Conservation (phyloP, 2,888 invertebrate genomes). For the Cerastis rubricosa region DNA sequence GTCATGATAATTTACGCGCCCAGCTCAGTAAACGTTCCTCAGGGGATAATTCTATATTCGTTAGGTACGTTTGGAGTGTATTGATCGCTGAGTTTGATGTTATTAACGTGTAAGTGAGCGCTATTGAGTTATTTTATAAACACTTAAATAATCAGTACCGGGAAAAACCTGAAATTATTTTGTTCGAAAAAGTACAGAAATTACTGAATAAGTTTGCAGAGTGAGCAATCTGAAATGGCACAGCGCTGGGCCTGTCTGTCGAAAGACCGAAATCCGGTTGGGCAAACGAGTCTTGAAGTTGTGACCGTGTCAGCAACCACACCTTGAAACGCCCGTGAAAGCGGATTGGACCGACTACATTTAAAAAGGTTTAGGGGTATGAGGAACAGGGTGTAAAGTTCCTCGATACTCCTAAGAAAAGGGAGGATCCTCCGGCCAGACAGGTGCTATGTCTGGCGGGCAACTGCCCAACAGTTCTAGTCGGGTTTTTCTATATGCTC, state of each 20-base stretch:
- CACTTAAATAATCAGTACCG: background rate
- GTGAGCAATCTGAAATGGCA: background rate
- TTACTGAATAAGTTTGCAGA: background rate
- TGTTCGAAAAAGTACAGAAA: background rate
- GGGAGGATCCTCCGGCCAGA: too few relatives aligned
- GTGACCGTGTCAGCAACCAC: background rate
- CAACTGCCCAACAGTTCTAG: too few relatives aligned
- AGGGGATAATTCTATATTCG: slow-evolving; percentile 20
- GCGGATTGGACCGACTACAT: background rate
- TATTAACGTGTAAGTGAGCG: background rate
- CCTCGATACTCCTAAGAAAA: too few relatives aligned
- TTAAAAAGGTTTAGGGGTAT: too few relatives aligned
- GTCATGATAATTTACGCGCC: slow-evolving; percentile 54
- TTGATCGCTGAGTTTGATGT: background rate
- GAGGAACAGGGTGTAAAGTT: too few relatives aligned
- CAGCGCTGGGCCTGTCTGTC: background rate
- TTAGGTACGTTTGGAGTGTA: slow-evolving; percentile 4
- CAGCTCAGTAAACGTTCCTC: slow-evolving; percentile 27
- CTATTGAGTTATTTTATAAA: background rate
- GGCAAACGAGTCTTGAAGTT: background rate
- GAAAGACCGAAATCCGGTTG: background rate
- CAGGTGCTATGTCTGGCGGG: too few relatives aligned
- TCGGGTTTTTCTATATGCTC: too few relatives aligned
- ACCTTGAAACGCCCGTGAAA: background rate
- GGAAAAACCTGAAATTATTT: background rate